Evolutionary conservation across 1,140 invertebrate genomes (phyloP).

Genomic region (Macrotrachela quadricornifera): DNA sequence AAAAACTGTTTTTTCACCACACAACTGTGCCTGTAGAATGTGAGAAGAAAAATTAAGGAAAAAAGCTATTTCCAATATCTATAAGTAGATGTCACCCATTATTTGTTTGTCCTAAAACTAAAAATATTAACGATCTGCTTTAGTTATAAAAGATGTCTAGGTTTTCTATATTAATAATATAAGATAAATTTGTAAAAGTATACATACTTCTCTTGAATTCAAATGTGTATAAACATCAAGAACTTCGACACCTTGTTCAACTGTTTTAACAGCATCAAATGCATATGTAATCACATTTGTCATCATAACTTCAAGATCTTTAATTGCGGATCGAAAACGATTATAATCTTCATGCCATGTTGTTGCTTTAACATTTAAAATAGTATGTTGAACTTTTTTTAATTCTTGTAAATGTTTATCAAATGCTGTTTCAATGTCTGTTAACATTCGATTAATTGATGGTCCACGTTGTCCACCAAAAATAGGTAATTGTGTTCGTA

Average conservation of each 20-base stretch:
- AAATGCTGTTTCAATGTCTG: slow-evolving; percentile 52
- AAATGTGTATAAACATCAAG: slow-evolving; percentile 32
- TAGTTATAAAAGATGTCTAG: too few species aligned
- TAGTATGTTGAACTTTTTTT: slow-evolving; percentile 36
- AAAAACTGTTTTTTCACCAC: too few species aligned
- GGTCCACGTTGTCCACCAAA: slow-evolving; percentile 34
- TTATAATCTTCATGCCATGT: slow-evolving; percentile 54
- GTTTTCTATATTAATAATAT: too few species aligned
- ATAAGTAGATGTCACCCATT: too few species aligned
- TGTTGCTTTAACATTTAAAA: slow-evolving; percentile 47
- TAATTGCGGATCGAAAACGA: slow-evolving; percentile 29
- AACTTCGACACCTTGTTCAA: slow-evolving; percentile 29
- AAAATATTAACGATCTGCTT: too few species aligned
- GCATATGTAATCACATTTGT: slow-evolving; percentile 29
- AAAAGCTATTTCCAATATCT: too few species aligned
- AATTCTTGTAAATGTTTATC: slow-evolving; percentile 41
- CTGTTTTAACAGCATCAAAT: slow-evolving; percentile 31
- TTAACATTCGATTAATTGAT: slow-evolving; percentile 46
- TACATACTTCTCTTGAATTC: slow-evolving; percentile 26
- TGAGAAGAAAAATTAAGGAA: too few species aligned
- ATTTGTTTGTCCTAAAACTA: too few species aligned
- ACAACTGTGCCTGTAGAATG: too few species aligned
- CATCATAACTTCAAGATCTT: slow-evolving; percentile 33
- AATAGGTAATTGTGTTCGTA: slow-evolving; percentile 25
- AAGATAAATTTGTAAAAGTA: too few species aligned